These are phyloP conservation scores for Tachysurus fulvidraco DNA, from an alignment of 2,113 vertebrate genomes.

Conservation along the genomic window DNA sequence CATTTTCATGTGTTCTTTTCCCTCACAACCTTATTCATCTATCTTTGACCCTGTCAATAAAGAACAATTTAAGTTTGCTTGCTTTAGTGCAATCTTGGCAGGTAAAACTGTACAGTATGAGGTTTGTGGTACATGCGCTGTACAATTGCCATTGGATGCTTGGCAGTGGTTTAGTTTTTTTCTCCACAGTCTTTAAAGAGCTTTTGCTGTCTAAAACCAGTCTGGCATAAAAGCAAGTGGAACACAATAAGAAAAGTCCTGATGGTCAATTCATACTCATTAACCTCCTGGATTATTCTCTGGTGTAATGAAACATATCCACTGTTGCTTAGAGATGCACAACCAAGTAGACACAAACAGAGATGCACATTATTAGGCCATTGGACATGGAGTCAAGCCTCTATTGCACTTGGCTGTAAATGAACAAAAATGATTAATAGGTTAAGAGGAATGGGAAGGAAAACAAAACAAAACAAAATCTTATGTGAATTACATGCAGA, in stretches of 20 bases:
- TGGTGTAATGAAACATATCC: constrained; percentile 55
- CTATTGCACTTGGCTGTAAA: background rate
- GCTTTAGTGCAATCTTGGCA: background rate
- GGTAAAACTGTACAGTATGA: background rate
- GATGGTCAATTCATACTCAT: constrained; percentile 60
- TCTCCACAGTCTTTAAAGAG: constrained; percentile 48
- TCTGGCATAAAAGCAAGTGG: constrained; percentile 55
- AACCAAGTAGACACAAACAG: constrained; percentile 55
- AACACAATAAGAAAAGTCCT: constrained; percentile 57
- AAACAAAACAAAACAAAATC: background rate
- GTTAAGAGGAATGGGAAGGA: background rate
- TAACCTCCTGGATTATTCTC: constrained; percentile 61
- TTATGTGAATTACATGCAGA: background rate
- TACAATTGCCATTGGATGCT: constrained; percentile 59
- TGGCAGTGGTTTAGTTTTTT: constrained; percentile 48
- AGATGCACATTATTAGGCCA: constrained; percentile 48
- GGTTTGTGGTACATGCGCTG: constrained; percentile 14
- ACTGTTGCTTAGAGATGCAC: constrained; percentile 63
- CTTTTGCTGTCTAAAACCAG: constrained; percentile 55
- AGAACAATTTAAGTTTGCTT: background rate
- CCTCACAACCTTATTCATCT: background rate
- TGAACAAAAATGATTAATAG: background rate
- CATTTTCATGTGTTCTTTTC: background rate
- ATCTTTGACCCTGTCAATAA: background rate
- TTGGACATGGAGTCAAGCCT: background rate